Conservation (phyloP, 1,140 invertebrate genomes). For the Drosophila simulans region DNA sequence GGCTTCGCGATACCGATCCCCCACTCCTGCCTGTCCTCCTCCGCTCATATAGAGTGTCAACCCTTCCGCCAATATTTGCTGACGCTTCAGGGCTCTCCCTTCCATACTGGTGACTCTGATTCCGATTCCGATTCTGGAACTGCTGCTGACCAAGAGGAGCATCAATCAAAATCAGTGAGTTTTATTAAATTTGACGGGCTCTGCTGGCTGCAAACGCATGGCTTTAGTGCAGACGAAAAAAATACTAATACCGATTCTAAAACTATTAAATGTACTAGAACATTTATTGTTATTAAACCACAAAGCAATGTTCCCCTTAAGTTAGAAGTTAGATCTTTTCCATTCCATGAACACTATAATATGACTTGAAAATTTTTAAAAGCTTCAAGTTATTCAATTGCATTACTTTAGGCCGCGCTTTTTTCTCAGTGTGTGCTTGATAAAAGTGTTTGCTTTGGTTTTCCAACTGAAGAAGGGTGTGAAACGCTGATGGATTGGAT, state of each 20-base stretch:
- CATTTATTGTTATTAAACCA: no score
- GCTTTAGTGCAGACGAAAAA: constrained; percentile 21
- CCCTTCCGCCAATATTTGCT: constrained; percentile 79
- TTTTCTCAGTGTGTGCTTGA: constrained; percentile 47
- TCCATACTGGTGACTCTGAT: constrained; percentile 22
- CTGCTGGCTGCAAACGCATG: constrained; percentile 60
- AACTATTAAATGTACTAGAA: no score
- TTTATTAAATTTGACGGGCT: constrained; percentile 84
- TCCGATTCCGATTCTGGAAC: constrained; percentile 28
- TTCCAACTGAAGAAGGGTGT: constrained; percentile 47
- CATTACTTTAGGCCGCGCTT: not conserved
- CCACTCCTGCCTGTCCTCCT: not conserved
- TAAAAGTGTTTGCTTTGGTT: constrained; percentile 69
- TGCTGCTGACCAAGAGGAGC: constrained; percentile 67
- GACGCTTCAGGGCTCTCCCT: constrained; percentile 42
- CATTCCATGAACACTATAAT: no score
- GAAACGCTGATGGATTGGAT: constrained; percentile 37
- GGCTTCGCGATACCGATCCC: not conserved
- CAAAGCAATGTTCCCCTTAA: no score
- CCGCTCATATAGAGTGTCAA: constrained; percentile 28
- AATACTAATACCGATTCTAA: not conserved
- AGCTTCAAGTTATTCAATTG: no score
- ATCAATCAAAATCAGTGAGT: constrained; percentile 85
- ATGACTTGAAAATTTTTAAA: no score
- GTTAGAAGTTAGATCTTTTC: no score